A percentile compares a stretch with the other conserved stretches of the same genome.
Conservation (phyloP, 2,113 vertebrate species). For the Solea senegalensis region DNA sequence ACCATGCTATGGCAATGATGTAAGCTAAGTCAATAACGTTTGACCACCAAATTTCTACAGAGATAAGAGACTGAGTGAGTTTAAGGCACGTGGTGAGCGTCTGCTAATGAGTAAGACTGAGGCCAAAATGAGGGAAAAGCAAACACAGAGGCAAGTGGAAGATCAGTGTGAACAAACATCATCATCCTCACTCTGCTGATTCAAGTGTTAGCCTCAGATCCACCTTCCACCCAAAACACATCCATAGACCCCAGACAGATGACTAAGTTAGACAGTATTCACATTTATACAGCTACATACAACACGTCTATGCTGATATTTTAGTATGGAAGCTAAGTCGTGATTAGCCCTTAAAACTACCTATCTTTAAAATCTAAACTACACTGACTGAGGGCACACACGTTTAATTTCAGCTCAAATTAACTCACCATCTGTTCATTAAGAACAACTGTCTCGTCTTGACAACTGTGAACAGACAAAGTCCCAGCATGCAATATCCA, state of each 20-base stretch:
- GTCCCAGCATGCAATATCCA: constrained; percentile 5
- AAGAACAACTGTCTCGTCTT: constrained; percentile 1
- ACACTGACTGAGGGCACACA: neutral
- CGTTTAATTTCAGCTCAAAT: constrained; percentile 3
- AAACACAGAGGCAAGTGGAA: constrained; percentile 16
- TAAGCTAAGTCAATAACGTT: constrained; percentile 8
- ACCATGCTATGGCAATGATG: constrained; percentile 1
- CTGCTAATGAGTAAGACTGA: constrained; percentile 27
- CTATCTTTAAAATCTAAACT: neutral
- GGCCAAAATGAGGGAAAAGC: constrained; percentile 20
- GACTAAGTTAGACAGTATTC: neutral
- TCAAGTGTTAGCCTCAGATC: constrained; percentile 5
- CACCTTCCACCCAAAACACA: constrained; percentile 2
- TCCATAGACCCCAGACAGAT: constrained; percentile 23
- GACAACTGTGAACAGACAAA: constrained; percentile 34
- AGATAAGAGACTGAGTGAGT: constrained; percentile 9
- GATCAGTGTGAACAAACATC: constrained; percentile 6
- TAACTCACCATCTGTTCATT: constrained; percentile 1
- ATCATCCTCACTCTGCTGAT: constrained; percentile 7
- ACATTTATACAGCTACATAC: no score
- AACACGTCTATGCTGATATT: no score
- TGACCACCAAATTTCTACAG: neutral
- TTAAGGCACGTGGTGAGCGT: neutral
- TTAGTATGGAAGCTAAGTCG: no score
- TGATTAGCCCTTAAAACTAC: neutral